Evolutionary conservation across 2,113 vertebrate genomes (phyloP).

Genomic region (Smithornis capensis): DNA sequence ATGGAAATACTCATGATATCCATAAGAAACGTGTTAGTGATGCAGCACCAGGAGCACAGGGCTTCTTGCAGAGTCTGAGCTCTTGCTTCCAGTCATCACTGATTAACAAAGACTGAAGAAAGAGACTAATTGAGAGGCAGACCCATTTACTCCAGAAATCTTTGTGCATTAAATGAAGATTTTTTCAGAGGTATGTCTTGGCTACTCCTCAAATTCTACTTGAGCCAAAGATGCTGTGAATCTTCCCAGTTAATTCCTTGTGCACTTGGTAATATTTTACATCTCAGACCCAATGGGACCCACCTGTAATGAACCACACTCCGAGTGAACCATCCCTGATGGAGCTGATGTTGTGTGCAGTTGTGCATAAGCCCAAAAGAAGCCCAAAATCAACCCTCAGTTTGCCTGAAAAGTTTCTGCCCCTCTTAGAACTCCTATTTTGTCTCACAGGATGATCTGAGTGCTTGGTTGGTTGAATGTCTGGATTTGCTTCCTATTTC

Average conservation of each 20-base stretch:
- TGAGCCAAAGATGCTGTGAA: background rate
- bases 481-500: background rate
- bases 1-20: background rate
- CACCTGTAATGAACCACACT: background rate
- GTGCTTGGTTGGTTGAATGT: background rate
- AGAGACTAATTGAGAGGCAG: background rate
- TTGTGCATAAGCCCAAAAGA: background rate
- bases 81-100: background rate
- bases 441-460: background rate
- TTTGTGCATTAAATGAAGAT: background rate
- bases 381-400: background rate
- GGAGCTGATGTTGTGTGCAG: background rate
- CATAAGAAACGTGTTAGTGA: background rate
- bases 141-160: background rate
- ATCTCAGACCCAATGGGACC: background rate
- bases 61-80: background rate
- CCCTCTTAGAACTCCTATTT: background rate
- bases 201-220: background rate
- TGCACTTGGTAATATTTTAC: background rate
- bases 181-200: background rate
- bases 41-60: background rate
- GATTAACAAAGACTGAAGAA: background rate
- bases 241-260: background rate
- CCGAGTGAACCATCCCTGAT: background rate
- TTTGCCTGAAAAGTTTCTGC: background rate